Evolutionary conservation across 2,113 vertebrate genomes (phyloP).

Genomic region (Pangasianodon gigas): DNA sequence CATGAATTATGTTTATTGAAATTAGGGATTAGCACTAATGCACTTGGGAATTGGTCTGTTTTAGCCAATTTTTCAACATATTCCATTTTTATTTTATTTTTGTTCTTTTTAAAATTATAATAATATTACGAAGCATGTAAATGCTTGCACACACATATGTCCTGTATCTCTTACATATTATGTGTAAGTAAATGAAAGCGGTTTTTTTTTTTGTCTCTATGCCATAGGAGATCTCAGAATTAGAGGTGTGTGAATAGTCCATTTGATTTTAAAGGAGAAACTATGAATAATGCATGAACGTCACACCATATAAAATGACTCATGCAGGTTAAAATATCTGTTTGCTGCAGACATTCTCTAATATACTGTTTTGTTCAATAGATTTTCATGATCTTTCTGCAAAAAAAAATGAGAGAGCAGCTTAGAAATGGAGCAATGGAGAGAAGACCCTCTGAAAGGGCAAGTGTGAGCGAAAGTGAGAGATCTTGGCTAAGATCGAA

Average conservation of each 20-base stretch:
- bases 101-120: background rate
- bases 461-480: conserved; percentile 40
- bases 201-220: background rate
- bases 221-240: background rate
- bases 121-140: background rate
- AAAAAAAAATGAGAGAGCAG: conserved; percentile 32
- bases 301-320: conserved; percentile 62
- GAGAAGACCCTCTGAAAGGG: conserved; percentile 35
- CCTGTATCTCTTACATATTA: background rate
- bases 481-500: conserved; percentile 42
- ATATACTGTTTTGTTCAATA: conserved; percentile 53
- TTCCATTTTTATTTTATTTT: background rate
- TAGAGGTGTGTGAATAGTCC: background rate
- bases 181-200: background rate
- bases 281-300: conserved; percentile 61
- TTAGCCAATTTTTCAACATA: background rate
- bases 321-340: conserved; percentile 59
- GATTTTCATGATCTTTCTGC: conserved; percentile 52
- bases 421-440: background rate
- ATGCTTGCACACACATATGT: background rate
- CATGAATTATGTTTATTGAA: background rate
- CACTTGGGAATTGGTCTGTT: background rate
- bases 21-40: background rate
- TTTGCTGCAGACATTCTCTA: conserved; percentile 57
- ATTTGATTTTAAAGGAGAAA: conserved; percentile 55